A percentile compares a stretch with the other conserved stretches of the same genome.
phyloP scores from a whole-genome alignment of 2,888 invertebrate genomes.

The Oscheius sp. region DNA sequence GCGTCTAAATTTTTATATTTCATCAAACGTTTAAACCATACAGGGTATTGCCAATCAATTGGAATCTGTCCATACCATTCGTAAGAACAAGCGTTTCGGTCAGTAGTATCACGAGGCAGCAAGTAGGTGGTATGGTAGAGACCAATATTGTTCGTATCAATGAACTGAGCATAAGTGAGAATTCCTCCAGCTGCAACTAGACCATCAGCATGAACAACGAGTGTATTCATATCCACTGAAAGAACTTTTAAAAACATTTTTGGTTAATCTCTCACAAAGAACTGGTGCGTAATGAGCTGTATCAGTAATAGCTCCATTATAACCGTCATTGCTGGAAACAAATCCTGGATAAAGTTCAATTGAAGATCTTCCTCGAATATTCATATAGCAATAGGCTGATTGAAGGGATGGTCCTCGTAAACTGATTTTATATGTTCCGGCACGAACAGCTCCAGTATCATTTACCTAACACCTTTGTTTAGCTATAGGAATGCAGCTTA shows the following conservation, averaged over 20 bases:
- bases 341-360: conserved; percentile 51
- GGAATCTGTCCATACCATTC: conserved; percentile 49
- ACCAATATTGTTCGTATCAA: conserved; percentile 42
- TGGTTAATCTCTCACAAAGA: conserved; percentile 31
- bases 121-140: conserved; percentile 49
- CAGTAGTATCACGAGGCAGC: conserved; percentile 40
- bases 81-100: conserved; percentile 51
- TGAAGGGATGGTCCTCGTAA: conserved; percentile 31
- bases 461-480: conserved; percentile 35
- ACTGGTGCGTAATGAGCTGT: conserved; percentile 52
- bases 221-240: conserved; percentile 40
- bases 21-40: neutral
- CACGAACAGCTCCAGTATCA: conserved; percentile 40
- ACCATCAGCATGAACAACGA: conserved; percentile 54
- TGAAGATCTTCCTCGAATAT: conserved; percentile 48
- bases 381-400: conserved; percentile 47
- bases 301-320: conserved; percentile 54
- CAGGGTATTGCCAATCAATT: conserved; percentile 38
- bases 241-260: neutral
- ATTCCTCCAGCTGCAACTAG: conserved; percentile 36
- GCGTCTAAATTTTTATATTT: conserved; percentile 33
- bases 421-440: conserved; percentile 46
- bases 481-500: neutral
- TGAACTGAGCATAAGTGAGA: conserved; percentile 44
- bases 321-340: conserved; percentile 41